Evolutionary conservation across 2,888 invertebrate species (phyloP).

Genomic region (Drosophila engyochracea): DNA sequence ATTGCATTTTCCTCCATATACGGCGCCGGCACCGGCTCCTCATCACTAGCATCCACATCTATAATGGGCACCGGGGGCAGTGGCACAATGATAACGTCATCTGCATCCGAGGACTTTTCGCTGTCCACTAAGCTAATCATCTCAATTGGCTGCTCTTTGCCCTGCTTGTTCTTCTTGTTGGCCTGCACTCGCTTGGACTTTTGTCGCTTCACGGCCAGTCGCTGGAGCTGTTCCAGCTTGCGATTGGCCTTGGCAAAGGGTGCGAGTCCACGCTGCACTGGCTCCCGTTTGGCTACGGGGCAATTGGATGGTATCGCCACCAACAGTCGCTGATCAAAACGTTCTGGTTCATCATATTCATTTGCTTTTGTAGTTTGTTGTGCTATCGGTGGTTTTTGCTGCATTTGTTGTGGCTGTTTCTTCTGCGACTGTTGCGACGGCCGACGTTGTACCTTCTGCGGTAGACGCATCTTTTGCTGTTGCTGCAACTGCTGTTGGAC

Average conservation of each 20-base stretch:
- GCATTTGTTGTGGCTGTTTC: constrained; percentile 32
- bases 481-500: constrained; percentile 23
- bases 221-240: constrained; percentile 75
- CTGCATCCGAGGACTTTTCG: constrained; percentile 74
- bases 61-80: constrained; percentile 78
- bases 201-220: constrained; percentile 73
- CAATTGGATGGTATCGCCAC: constrained; percentile 62
- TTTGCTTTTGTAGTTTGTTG: constrained; percentile 24
- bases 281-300: constrained; percentile 32
- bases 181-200: constrained; percentile 72
- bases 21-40: constrained; percentile 41
- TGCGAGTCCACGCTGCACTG: constrained; percentile 22
- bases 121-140: constrained; percentile 68
- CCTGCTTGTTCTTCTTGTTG: constrained; percentile 54
- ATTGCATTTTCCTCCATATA: constrained; percentile 78
- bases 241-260: constrained; percentile 74
- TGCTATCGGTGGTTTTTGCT: constrained; percentile 40
- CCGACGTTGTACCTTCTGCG: constrained; percentile 36
- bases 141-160: constrained; percentile 34
- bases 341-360: constrained; percentile 57
- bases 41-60: constrained; percentile 81
- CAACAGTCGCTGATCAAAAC: constrained; percentile 63
- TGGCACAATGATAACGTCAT: constrained; percentile 83
- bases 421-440: constrained; percentile 23
- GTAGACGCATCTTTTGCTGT: constrained; percentile 22